Conservation (phyloP, 2,113 vertebrate species). For the Centropus unirufus region DNA sequence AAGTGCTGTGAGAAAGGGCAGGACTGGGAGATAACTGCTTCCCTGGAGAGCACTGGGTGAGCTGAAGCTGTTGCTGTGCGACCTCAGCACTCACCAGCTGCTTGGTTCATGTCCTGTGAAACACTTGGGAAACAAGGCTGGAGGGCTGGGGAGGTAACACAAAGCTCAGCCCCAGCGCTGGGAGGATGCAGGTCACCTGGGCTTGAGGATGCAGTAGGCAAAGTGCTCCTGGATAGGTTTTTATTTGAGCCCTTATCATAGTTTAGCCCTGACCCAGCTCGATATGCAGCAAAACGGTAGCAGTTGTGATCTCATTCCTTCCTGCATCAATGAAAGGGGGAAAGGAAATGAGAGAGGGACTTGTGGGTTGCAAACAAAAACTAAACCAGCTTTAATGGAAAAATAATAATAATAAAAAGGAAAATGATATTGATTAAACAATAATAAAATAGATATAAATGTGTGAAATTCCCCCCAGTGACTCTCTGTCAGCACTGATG, state of each 20-base stretch:
- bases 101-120: neutral
- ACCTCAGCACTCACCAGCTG: neutral
- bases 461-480: too few relatives aligned
- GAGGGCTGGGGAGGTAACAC: accelerated
- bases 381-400: too few relatives aligned
- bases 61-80: neutral
- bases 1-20: neutral
- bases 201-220: neutral
- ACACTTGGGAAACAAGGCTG: neutral
- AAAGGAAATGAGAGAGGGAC: too few relatives aligned
- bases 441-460: too few relatives aligned
- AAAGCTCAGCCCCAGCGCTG: neutral
- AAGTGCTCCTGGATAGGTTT: neutral
- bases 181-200: neutral
- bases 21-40: neutral
- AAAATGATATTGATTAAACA: too few relatives aligned
- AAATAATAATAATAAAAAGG: too few relatives aligned
- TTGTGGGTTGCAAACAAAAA: too few relatives aligned
- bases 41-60: neutral
- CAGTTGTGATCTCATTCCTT: too few relatives aligned
- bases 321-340: too few relatives aligned
- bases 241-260: neutral
- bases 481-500: too few relatives aligned
- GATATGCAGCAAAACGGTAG: too few relatives aligned
- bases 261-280: too few relatives aligned